phyloP scores from a whole-genome alignment of 2,888 invertebrate genomes.

The Aleiodes testaceus region DNA sequence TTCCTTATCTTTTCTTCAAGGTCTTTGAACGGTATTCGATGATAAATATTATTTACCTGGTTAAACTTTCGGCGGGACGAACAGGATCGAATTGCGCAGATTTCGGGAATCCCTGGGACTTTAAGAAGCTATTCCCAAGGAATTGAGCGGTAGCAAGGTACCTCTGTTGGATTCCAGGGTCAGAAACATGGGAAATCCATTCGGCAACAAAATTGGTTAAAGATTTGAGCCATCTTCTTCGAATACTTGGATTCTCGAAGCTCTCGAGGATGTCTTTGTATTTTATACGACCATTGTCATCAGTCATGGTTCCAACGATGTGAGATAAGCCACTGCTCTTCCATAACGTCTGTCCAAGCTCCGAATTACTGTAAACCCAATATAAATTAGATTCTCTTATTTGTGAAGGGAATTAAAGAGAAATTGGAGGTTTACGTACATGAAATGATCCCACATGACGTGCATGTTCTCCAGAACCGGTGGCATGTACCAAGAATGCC shows the following conservation, averaged over 20 bases:
- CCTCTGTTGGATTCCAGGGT: slow-evolving; percentile 84
- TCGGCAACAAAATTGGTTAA: slow-evolving; percentile 84
- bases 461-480: slow-evolving; percentile 82
- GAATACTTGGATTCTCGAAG: slow-evolving; percentile 86
- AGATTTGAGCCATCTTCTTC: slow-evolving; percentile 86
- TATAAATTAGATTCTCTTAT: background rate
- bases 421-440: slow-evolving; percentile 53
- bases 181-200: slow-evolving; percentile 82
- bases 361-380: slow-evolving; percentile 77
- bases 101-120: slow-evolving; percentile 84
- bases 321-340: slow-evolving; percentile 82
- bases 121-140: slow-evolving; percentile 84
- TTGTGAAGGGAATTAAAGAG: background rate
- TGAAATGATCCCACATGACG: slow-evolving; percentile 85
- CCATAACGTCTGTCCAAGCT: slow-evolving; percentile 83
- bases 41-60: slow-evolving; percentile 66
- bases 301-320: slow-evolving; percentile 81
- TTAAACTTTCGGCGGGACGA: slow-evolving; percentile 82
- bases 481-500: slow-evolving; percentile 83
- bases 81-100: slow-evolving; percentile 80
- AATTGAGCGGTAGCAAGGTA: slow-evolving; percentile 81
- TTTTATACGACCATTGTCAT: slow-evolving; percentile 81
- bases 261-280: slow-evolving; percentile 84
- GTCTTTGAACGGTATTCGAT: background rate
- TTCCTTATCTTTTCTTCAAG: too few species aligned